Conservation (phyloP, 2,888 invertebrate species). For the Dryocosmus kuriphilus region DNA sequence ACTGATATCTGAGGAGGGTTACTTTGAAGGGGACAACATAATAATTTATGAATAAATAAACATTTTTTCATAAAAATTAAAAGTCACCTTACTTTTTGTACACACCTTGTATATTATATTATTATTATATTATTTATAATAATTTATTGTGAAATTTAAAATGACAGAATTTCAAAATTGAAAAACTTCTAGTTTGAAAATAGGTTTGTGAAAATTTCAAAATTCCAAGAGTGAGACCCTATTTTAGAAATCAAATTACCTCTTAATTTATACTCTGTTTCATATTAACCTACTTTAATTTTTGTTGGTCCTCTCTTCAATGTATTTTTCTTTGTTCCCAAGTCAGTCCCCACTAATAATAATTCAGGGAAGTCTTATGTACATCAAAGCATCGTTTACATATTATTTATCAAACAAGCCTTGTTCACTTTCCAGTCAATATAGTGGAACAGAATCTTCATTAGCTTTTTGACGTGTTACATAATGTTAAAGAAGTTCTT, state of each 20-base stretch:
- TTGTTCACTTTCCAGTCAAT: constrained; percentile 8
- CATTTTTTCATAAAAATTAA: no score
- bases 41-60: no score
- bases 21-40: no score
- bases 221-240: no score
- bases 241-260: no score
- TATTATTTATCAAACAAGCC: background rate
- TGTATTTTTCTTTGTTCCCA: background rate
- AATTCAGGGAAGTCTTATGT: background rate
- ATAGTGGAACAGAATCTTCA: background rate
- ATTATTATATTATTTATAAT: no score
- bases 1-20: no score
- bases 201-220: no score
- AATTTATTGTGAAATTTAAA: background rate
- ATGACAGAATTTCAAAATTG: no score
- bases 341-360: background rate
- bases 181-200: no score
- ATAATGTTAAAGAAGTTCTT: constrained; percentile 1
- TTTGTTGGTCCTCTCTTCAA: background rate
- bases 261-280: background rate
- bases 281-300: background rate
- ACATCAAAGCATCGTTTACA: background rate
- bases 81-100: no score
- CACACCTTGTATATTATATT: no score
- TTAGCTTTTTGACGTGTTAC: constrained; percentile 12